Evolutionary conservation across 1,140 invertebrate genomes (phyloP).

Genomic region (Drosophila aff.): DNA sequence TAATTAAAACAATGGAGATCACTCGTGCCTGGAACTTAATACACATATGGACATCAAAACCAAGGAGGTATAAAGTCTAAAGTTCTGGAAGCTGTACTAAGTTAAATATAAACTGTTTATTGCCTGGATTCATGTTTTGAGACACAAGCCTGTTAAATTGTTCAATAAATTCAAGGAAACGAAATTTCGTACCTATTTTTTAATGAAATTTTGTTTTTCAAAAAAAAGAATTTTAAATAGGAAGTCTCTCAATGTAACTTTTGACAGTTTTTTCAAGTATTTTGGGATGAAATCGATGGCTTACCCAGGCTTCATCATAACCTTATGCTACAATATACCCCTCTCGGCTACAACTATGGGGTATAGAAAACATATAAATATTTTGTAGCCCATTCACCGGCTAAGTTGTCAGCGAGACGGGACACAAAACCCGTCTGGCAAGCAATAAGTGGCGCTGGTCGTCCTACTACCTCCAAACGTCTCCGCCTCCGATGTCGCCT

Average conservation of each 20-base stretch:
- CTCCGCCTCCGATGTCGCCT: neutral
- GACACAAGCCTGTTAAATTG: neutral
- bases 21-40: neutral
- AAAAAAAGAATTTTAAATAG: neutral
- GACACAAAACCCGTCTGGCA: constrained; percentile 35
- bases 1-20: constrained; percentile 16
- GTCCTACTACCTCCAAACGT: constrained; percentile 7
- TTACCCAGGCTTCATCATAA: neutral
- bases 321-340: constrained; percentile 11
- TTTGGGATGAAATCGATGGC: neutral
- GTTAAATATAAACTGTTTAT: neutral
- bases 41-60: neutral
- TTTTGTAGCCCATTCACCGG: constrained; percentile 53
- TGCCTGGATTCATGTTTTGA: neutral
- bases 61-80: neutral
- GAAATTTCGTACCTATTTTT: neutral
- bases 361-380: constrained; percentile 16
- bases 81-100: neutral
- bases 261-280: neutral
- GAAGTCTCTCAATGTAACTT: neutral
- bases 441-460: constrained; percentile 2
- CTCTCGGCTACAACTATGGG: constrained; percentile 10
- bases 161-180: neutral
- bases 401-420: constrained; percentile 42
- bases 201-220: neutral